phyloP scores from a whole-genome alignment of 92 coral and sea anemone species.

The Epizoanthus illoricatus region DNA sequence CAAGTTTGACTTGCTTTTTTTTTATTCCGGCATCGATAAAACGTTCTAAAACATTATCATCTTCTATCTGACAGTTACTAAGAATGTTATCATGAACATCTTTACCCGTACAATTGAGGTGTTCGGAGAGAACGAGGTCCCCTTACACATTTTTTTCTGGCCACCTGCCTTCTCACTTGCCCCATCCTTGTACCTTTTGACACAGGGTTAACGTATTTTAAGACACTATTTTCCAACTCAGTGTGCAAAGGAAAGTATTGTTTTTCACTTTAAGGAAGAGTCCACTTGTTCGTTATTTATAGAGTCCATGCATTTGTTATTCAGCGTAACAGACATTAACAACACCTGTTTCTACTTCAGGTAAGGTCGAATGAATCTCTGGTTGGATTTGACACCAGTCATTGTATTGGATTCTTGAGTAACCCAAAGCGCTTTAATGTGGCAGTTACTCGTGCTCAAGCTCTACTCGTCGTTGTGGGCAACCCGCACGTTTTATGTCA shows the following conservation, averaged over 20 bases:
- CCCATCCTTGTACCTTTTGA: too few relatives aligned
- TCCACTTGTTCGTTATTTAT: background rate
- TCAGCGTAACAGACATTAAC: too few relatives aligned
- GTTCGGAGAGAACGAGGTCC: too few relatives aligned
- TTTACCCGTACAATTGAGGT: too few relatives aligned
- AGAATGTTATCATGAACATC: too few relatives aligned
- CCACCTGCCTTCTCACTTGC: too few relatives aligned
- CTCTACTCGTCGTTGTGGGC: constrained; percentile 87
- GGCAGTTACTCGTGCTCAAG: constrained; percentile 97
- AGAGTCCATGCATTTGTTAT: background rate
- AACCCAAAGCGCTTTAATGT: constrained; percentile 98
- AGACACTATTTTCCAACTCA: background rate
- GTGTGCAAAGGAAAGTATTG: background rate
- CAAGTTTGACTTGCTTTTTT: too few relatives aligned
- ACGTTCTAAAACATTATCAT: too few relatives aligned
- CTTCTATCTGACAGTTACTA: too few relatives aligned
- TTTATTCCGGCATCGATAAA: too few relatives aligned
- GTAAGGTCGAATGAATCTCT: constrained; percentile 81
- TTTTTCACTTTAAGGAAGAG: background rate
- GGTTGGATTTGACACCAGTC: constrained; percentile 78
- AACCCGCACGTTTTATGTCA: constrained; percentile 93
- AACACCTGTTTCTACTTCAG: constrained; percentile 40
- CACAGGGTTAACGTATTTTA: too few relatives aligned
- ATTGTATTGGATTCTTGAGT: constrained; percentile 88
- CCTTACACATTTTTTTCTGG: too few relatives aligned